Conservation (phyloP, 2,797 vertebrate species). For the Poeciliopsis paucimaculata region DNA sequence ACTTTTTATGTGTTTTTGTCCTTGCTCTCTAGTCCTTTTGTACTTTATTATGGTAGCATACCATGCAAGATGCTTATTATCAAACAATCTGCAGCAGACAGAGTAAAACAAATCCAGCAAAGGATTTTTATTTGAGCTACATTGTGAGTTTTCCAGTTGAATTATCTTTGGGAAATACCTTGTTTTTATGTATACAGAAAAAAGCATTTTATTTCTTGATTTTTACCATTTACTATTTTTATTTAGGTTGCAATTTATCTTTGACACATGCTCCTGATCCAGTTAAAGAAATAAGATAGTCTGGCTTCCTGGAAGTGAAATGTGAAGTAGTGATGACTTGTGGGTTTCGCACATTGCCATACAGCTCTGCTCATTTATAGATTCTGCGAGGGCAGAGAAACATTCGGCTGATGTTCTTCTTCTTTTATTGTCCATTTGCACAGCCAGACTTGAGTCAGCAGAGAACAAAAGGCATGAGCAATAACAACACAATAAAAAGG, state of each 20-base stretch:
- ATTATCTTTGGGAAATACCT: neutral
- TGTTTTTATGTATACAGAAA: neutral
- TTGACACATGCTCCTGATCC: neutral
- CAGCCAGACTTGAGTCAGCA: constrained; percentile 26
- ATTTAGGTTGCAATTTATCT: neutral
- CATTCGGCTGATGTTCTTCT: constrained; percentile 16
- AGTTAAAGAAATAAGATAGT: neutral
- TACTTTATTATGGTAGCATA: neutral
- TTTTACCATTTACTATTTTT: neutral
- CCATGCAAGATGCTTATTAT: neutral
- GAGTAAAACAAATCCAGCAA: neutral
- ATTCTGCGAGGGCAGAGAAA: neutral
- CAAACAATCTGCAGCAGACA: neutral
- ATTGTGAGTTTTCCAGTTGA: neutral
- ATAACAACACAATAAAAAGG: constrained; percentile 50
- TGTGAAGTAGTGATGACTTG: neutral
- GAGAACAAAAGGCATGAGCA: constrained; percentile 22
- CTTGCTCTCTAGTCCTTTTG: neutral
- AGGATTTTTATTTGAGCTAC: neutral
- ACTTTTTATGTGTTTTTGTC: neutral
- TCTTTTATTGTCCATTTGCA: constrained; percentile 9
- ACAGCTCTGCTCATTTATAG: neutral
- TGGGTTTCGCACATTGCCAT: neutral
- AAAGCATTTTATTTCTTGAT: neutral
- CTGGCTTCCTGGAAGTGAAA: neutral